Evolutionary conservation across 2,113 vertebrate species (phyloP).

Genomic region (mouse (Mus musculus)): DNA sequence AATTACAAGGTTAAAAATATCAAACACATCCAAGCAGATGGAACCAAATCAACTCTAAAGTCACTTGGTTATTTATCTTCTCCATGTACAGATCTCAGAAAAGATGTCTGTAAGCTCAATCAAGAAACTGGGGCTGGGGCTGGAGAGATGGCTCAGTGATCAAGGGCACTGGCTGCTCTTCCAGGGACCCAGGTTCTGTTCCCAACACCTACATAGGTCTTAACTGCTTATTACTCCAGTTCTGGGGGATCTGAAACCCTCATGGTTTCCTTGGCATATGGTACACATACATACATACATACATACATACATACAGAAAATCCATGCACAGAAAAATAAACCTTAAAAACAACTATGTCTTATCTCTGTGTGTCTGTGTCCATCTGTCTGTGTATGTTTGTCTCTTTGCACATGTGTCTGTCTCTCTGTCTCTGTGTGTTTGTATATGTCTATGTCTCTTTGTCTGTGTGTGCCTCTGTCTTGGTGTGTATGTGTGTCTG

Average conservation of each 20-base stretch:
- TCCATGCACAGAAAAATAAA: too few species aligned
- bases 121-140: slow-evolving; percentile 8
- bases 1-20: slow-evolving; percentile 75
- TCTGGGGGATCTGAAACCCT: neutral
- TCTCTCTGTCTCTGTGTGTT: neutral
- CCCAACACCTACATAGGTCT: neutral
- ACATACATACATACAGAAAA: too few species aligned
- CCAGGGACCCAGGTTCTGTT: neutral
- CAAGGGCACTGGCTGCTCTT: neutral
- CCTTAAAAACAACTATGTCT: neutral
- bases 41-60: slow-evolving; percentile 57
- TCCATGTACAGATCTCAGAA: neutral
- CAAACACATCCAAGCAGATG: slow-evolving; percentile 53
- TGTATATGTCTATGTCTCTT: neutral
- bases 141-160: neutral
- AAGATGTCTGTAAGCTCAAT: slow-evolving; percentile 46
- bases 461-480: neutral
- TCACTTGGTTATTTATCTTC: slow-evolving; percentile 35
- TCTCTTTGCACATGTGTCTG: neutral
- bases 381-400: neutral
- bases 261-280: neutral
- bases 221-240: neutral
- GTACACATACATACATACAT: neutral
- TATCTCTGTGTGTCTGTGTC: neutral
- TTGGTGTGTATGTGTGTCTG: neutral